Evolutionary conservation across 2,113 vertebrate genomes (phyloP).

Genomic region (Caranx melampygus): DNA sequence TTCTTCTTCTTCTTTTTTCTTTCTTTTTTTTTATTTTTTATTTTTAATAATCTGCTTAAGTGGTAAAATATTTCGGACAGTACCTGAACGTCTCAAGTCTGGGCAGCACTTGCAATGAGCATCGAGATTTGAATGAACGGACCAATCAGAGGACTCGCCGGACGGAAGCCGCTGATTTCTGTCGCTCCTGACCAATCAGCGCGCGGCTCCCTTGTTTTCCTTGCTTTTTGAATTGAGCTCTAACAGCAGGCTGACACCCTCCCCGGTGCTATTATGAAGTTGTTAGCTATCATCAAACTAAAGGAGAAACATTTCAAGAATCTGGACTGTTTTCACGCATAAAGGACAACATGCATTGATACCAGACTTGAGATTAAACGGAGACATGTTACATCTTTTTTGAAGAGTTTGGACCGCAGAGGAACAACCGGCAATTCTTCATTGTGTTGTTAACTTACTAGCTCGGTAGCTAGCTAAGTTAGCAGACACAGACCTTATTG

Average conservation of each 20-base stretch:
- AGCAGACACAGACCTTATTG: slow-evolving; percentile 14
- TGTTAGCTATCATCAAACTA: slow-evolving; percentile 53
- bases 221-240: slow-evolving; percentile 82
- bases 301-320: background rate
- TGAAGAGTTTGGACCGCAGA: slow-evolving; percentile 22
- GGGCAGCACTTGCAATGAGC: background rate
- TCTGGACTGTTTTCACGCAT: background rate
- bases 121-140: slow-evolving; percentile 78
- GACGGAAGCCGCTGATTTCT: slow-evolving; percentile 8
- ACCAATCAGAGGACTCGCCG: slow-evolving; percentile 74
- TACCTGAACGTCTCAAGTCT: background rate
- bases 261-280: background rate
- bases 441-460: slow-evolving; percentile 28
- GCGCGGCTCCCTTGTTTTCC: slow-evolving; percentile 48
- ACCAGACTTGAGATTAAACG: background rate
- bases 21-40: background rate
- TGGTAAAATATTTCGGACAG: slow-evolving; percentile 15
- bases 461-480: slow-evolving; percentile 48
- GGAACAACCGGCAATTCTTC: background rate
- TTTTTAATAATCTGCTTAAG: too few relatives aligned
- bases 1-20: too few relatives aligned
- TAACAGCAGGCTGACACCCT: background rate
- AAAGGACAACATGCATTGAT: slow-evolving; percentile 30
- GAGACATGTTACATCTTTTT: slow-evolving; percentile 11
- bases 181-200: slow-evolving; percentile 74